Evolutionary conservation across 2,113 vertebrate species (phyloP).

Genomic region (Hylia prasina): DNA sequence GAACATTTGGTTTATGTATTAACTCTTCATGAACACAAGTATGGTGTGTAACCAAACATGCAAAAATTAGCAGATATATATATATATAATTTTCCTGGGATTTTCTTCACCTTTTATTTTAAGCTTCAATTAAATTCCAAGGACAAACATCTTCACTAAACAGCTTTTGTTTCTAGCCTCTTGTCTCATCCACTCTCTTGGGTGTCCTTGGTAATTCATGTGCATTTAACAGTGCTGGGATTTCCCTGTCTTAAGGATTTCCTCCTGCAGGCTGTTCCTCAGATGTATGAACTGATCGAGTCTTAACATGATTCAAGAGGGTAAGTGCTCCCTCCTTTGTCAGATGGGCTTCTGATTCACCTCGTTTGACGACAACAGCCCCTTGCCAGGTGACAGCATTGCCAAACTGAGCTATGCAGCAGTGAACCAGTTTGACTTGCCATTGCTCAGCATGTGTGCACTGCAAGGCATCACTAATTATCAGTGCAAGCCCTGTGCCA

Average conservation of each 20-base stretch:
- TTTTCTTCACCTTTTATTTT: not conserved
- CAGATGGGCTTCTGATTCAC: not conserved
- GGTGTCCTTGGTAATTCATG: not conserved
- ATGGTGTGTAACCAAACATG: not conserved
- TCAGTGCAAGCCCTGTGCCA: not conserved
- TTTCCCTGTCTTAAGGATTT: not conserved
- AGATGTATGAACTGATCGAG: not conserved
- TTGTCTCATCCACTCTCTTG: not conserved
- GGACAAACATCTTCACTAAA: not conserved
- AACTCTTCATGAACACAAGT: not conserved
- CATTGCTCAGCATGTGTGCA: not conserved
- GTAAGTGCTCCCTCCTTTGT: not conserved
- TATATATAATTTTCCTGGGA: rapidly evolving
- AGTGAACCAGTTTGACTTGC: constrained; percentile 3
- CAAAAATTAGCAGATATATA: not conserved
- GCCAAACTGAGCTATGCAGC: not conserved
- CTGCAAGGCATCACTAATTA: not conserved
- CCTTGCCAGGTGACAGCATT: not conserved
- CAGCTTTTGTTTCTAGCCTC: not conserved
- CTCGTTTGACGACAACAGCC: not conserved
- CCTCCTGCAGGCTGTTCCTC: not conserved
- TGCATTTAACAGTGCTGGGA: not conserved
- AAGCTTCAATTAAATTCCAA: not conserved
- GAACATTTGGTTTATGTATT: not conserved
- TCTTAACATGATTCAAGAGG: not conserved